Conservation (phyloP, 2,113 vertebrate genomes). For the Sander lucioperca region DNA sequence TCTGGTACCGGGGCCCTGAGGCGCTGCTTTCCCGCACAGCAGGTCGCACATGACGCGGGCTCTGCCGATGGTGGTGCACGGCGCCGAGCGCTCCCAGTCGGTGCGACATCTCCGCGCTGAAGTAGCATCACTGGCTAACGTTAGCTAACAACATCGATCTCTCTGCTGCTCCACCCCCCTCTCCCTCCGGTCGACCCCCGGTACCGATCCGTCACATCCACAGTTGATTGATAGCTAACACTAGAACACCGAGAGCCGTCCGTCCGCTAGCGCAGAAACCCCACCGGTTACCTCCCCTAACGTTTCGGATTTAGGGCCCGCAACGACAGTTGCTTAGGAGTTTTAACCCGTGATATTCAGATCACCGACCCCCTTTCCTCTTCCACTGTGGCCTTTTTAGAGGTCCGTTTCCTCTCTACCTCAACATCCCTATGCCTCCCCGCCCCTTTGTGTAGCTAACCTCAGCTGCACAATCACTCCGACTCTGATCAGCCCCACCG, state of each 20-base stretch:
- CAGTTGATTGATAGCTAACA: constrained; percentile 52
- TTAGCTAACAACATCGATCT: constrained; percentile 80
- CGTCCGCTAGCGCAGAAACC: constrained; percentile 31
- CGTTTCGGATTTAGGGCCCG: constrained; percentile 63
- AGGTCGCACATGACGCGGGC: constrained; percentile 67
- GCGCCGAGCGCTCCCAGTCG: constrained; percentile 75
- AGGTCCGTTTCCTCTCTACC: constrained; percentile 70
- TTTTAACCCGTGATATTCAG: constrained; percentile 56
- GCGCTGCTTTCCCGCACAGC: constrained; percentile 49
- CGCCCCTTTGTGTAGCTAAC: constrained; percentile 7
- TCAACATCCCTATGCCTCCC: constrained; percentile 65
- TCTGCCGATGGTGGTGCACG: constrained; percentile 72
- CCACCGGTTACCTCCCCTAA: constrained; percentile 20
- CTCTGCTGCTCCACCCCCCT: constrained; percentile 65
- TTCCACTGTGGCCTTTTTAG: constrained; percentile 60
- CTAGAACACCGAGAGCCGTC: constrained; percentile 50
- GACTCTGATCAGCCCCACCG: constrained; percentile 2
- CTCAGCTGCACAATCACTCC: constrained; percentile 24
- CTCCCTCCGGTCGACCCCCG: constrained; percentile 42
- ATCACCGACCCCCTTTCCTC: constrained; percentile 39
- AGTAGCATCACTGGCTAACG: constrained; percentile 73
- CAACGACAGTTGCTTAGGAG: constrained; percentile 51
- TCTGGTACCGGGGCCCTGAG: constrained; percentile 41
- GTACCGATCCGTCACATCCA: constrained; percentile 58
- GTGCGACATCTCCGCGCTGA: constrained; percentile 76